A percentile compares a stretch with the other conserved stretches of the same genome.
phyloP scores from a whole-genome alignment of 2,797 vertebrate species.

The Anguilla obscura region DNA sequence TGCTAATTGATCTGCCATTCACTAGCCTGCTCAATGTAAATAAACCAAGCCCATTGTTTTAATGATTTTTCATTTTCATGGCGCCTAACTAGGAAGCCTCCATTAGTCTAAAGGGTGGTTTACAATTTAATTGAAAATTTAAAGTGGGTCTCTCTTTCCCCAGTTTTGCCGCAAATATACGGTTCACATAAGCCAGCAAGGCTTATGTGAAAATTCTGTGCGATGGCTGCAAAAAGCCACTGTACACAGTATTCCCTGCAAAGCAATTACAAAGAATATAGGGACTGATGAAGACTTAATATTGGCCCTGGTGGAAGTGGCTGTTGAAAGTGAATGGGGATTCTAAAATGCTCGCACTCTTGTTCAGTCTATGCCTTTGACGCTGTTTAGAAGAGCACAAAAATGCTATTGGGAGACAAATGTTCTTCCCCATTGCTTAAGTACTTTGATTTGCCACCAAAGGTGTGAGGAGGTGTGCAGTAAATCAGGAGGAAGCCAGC shows the following conservation, averaged over 20 bases:
- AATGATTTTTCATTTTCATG: too few relatives aligned
- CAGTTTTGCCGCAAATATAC: neutral
- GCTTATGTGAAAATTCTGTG: neutral
- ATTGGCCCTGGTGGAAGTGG: too few relatives aligned
- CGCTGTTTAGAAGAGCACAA: neutral
- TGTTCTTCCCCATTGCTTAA: conserved; percentile 62
- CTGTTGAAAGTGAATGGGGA: too few relatives aligned
- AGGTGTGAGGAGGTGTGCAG: conserved; percentile 68
- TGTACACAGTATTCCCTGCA: neutral
- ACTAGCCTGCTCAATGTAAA: too few relatives aligned
- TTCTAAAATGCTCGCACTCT: too few relatives aligned
- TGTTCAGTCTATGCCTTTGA: too few relatives aligned
- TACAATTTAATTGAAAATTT: neutral
- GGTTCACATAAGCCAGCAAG: too few relatives aligned
- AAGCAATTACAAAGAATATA: neutral
- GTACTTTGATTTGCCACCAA: conserved; percentile 53
- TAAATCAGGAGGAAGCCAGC: conserved; percentile 68
- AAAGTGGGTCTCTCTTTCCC: neutral
- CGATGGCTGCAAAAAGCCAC: neutral
- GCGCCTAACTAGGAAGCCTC: too few relatives aligned
- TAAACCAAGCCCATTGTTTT: too few relatives aligned
- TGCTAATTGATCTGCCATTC: too few relatives aligned
- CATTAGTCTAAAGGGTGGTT: too few relatives aligned
- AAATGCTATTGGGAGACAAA: conserved; percentile 46
- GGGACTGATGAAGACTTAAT: too few relatives aligned